Base-by-base conservation (phyloP, 2,888 invertebrate species). In the Amphimallon solstitiale region DNA sequence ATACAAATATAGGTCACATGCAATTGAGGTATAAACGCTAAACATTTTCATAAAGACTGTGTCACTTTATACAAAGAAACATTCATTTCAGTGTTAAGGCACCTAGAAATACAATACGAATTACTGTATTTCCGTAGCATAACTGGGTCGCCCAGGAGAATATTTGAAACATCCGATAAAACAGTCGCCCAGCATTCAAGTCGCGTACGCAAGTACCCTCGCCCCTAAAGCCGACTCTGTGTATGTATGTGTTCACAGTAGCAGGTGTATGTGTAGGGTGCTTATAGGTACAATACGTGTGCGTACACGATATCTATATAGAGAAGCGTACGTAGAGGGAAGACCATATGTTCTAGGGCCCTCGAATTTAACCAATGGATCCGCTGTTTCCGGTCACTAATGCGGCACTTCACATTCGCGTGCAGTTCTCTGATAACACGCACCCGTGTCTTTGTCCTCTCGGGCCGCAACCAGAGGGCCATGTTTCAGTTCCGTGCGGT, bases 401-500 rank as follows among this genome's bases (percentile, higher is more conserved):
- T 75, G 75, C 71, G 73, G 73, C 71, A 74, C 74, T 75, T 75
- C 72, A 72, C 72, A 75, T 75, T 75, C 74, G 72, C 73, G 74
- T 75, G 74, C 74, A 72, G 74, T 71, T 63, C 68, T 65, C 70
- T 70, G 74, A 75, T 75, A 75, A 74, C 75, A 74, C 73, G 72
- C 73, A 72, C 71, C 70, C 66, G 66, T 73, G 72, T 72, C 73
- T 74, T 74, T 74, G 74, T 72, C 72, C 69, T 66, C 63, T 59
- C 35, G 52, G 54, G 63, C 60, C 63, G 37, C 56, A 38, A 48
- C 38, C 29, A 46, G 23, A 65, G 54, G 37, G 67, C 71, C 70
- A 67, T 69, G 72, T 73, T 71, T 72, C 70, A 71, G 73, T 68
- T 69, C 65, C 71, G 71, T 69, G 74, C 73, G 75, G 76, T 78